A percentile compares a stretch with the other conserved stretches of the same genome.
Evolutionary conservation across 2,888 invertebrate genomes (phyloP).

Genomic region (Rhodophaea formosa): DNA sequence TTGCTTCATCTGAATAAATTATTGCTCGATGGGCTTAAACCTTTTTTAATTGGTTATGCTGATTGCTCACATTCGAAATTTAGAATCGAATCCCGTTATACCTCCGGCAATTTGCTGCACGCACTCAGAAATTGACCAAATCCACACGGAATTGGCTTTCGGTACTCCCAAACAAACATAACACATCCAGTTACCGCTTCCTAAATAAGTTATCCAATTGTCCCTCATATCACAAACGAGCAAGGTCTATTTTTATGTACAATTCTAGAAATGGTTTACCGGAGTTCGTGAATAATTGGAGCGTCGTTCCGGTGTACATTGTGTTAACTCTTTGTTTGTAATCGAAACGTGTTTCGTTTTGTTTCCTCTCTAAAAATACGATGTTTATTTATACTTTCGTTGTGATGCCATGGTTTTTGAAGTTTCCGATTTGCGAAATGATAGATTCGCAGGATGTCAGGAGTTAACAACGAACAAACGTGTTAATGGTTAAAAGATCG

Average conservation of each 20-base stretch:
- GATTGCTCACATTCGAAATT: not conserved
- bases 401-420: too few species aligned
- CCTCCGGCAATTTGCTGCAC: constrained; percentile 1
- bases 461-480: too few species aligned
- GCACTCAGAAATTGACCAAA: constrained; percentile 11
- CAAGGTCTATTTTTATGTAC: constrained; percentile 15
- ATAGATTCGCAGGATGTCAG: not conserved
- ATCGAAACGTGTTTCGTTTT: constrained; percentile 44
- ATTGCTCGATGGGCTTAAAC: not conserved
- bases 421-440: not conserved
- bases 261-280: constrained; percentile 7
- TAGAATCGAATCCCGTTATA: constrained; percentile 7
- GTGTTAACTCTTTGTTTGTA: constrained; percentile 44
- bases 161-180: not conserved
- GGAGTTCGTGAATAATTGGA: constrained; percentile 40
- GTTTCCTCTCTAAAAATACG: constrained; percentile 40
- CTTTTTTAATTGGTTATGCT: not conserved
- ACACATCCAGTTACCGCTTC: constrained; percentile 1
- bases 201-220: not conserved
- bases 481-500: too few species aligned
- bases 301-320: constrained; percentile 56
- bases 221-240: constrained; percentile 9
- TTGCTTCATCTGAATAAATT: not conserved
- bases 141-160: constrained; percentile 8
- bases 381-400: constrained; percentile 29